A percentile compares a stretch with the other conserved stretches of the same genome.
Evolutionary conservation across 2,888 invertebrate genomes (phyloP).

Genomic region (Tipula vernalis): DNA sequence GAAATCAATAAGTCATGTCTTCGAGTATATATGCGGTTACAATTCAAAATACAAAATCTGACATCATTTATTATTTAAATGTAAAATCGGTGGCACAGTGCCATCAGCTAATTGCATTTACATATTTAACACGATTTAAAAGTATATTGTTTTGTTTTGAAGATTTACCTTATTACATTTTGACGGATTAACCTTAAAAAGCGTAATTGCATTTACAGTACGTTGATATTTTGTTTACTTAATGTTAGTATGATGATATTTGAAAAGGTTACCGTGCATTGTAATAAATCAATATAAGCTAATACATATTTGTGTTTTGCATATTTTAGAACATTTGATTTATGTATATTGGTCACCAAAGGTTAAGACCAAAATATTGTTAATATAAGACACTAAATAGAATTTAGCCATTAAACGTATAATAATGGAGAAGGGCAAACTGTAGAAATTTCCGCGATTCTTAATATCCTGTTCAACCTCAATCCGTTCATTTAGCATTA

Average conservation of each 20-base stretch:
- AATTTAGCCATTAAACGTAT: background rate
- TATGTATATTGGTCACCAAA: background rate
- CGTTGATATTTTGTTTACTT: background rate
- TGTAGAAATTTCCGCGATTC: background rate
- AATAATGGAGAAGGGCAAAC: background rate
- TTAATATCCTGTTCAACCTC: background rate
- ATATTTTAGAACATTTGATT: background rate
- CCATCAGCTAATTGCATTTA: background rate
- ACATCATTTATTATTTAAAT: background rate
- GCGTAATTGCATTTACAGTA: background rate
- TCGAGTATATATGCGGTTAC: background rate
- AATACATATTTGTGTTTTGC: background rate
- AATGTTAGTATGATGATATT: background rate
- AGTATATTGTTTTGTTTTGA: background rate
- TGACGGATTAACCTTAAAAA: background rate
- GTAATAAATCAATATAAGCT: background rate
- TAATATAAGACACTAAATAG: background rate
- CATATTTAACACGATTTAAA: background rate
- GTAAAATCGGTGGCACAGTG: background rate
- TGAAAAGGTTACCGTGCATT: background rate
- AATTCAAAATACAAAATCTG: background rate
- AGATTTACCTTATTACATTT: background rate
- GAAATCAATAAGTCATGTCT: background rate
- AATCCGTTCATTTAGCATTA: background rate
- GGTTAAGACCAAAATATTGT: background rate